A percentile compares a stretch with the other conserved stretches of the same genome.
Conservation (phyloP, 1,140 invertebrate species). For the Melitaea cinxia region DNA sequence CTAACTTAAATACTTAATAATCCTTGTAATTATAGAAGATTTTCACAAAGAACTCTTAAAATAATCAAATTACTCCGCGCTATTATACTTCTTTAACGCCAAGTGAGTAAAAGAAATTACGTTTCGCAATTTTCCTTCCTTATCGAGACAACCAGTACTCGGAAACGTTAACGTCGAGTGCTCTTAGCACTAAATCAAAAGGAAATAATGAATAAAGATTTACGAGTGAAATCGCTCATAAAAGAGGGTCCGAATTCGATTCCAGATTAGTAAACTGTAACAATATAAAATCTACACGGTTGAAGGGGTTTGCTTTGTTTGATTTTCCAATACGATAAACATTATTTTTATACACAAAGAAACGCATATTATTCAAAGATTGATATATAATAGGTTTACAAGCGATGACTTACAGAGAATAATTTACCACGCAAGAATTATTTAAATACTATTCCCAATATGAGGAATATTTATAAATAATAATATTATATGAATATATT, state of each 20-base stretch:
- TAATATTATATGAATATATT: no score
- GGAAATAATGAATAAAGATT: slow-evolving; percentile 42
- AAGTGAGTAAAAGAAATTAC: neutral
- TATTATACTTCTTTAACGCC: neutral
- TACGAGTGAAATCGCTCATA: slow-evolving; percentile 43
- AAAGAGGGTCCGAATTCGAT: slow-evolving; percentile 19
- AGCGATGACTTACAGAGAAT: no score
- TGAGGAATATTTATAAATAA: no score
- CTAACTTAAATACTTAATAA: no score
- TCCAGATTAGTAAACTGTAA: slow-evolving; percentile 5
- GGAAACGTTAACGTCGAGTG: slow-evolving; percentile 10
- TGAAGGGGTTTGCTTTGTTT: slow-evolving; percentile 3
- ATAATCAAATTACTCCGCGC: no score
- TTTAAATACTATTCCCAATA: no score
- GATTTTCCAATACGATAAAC: slow-evolving; percentile 12
- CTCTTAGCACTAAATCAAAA: slow-evolving; percentile 38
- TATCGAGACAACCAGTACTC: slow-evolving; percentile 18
- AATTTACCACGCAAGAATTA: no score
- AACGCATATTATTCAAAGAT: no score
- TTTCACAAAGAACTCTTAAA: no score
- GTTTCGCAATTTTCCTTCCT: neutral
- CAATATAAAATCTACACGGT: slow-evolving; percentile 1
- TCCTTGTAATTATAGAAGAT: no score
- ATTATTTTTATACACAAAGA: neutral
- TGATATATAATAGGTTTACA: no score